Evolutionary conservation across 2,888 invertebrate species (phyloP).

Genomic region (Cyaniris semiargus): DNA sequence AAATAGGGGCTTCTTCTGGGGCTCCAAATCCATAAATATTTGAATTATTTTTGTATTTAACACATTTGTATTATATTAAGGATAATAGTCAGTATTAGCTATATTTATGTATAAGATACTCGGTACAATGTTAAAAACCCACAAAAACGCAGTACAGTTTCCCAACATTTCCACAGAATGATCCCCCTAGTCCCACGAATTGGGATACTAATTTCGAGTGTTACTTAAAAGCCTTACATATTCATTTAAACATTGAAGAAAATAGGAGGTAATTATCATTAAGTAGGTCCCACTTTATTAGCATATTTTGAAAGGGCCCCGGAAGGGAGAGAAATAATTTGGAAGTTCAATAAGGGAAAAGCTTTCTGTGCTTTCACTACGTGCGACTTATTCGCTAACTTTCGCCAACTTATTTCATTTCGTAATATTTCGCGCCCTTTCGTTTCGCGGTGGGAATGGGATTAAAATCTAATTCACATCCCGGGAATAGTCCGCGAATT

Average conservation of each 20-base stretch:
- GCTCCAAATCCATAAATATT: too few species aligned
- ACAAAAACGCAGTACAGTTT: neutral
- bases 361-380: conserved; percentile 9
- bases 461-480: neutral
- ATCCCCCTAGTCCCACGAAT: neutral
- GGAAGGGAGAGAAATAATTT: neutral
- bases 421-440: neutral
- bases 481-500: neutral
- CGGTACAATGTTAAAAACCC: neutral
- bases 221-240: conserved; percentile 2
- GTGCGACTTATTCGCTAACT: conserved; percentile 13
- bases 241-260: conserved; percentile 3
- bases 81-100: neutral
- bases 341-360: conserved; percentile 24
- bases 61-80: neutral
- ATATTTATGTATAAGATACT: neutral
- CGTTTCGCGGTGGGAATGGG: neutral
- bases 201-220: neutral
- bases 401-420: conserved; percentile 14
- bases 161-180: neutral
- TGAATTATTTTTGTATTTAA: neutral
- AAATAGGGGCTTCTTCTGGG: too few species aligned
- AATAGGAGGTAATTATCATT: conserved; percentile 3
- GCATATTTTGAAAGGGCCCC: conserved; percentile 25
- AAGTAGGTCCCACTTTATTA: conserved; percentile 13